Base-by-base conservation (phyloP, 2,113 vertebrate genomes). In the Crotalus helleri region DNA sequence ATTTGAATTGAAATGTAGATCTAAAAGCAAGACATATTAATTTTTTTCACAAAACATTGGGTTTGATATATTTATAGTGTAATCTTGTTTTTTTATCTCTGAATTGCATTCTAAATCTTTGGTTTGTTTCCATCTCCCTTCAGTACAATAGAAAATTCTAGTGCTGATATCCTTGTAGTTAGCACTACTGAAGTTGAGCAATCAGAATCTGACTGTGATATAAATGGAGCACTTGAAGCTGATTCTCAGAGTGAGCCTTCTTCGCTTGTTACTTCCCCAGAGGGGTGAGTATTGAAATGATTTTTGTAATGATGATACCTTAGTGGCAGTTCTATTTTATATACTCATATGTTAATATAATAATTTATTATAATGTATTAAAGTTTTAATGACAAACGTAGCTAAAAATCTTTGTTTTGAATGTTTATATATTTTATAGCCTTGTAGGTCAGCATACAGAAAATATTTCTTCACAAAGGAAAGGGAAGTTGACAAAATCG, bases 91-190 rank as follows among this genome's bases (percentile, higher is more conserved):
- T 74, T 59, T n/a, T 49, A 39, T 46, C 17, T 93, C 53, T 96
- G 91, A 88, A 93, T 93, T 91, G 61, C 98, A 94, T 91, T 39
- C 74, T 81, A 39, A 81, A 39, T 81, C 17, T 81, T 81, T 81
- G 74, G 33, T 81, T 81, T 81, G 17, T 81, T 44, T 39, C 33
- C 10, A 15, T 26, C 5, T 46, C 13, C 17, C 97, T 96, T 98
- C 97, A 99, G 99, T 98, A 98, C 98, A 98, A 98, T 98, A 98
- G 96, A 98, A 97, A 97, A 98, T 97, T 97, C 98, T 98, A 98
- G 95, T 98, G 98, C 98, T 97, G 98, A 98, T 98, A 96, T 95
- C 96, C 97, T 98, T 96, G 91, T 98, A 98, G 97, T 98, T 97
- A 98, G 96, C 97, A 97, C 98, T 98, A 94, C 90, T 95, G 98